Conservation (phyloP, 1,140 invertebrate species). For the Centruroides sculpturatus region DNA sequence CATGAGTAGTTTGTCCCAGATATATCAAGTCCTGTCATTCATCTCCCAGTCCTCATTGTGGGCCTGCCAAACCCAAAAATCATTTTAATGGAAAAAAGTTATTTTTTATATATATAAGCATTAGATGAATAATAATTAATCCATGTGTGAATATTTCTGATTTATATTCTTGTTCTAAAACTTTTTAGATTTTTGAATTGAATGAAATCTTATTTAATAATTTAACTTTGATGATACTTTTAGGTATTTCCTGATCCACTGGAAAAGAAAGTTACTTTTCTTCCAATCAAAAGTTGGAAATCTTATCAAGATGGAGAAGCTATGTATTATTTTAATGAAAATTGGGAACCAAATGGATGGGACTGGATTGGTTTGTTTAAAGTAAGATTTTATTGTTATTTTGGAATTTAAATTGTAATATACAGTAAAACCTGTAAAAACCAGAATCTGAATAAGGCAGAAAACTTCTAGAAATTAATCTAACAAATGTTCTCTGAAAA, state of each 20-base stretch:
- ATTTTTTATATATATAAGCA: too few species aligned
- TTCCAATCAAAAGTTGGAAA: conserved; percentile 14
- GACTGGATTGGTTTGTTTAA: conserved; percentile 72
- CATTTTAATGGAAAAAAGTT: too few species aligned
- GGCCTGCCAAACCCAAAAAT: too few species aligned
- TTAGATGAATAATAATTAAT: too few species aligned
- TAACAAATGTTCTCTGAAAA: background rate
- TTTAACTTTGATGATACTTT: background rate
- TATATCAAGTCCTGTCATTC: too few species aligned
- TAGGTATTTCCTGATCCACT: conserved; percentile 3
- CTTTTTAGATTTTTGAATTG: background rate
- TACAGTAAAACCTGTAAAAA: background rate
- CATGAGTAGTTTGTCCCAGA: too few species aligned
- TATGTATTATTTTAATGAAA: conserved; percentile 12
- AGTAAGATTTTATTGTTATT: conserved; percentile 29
- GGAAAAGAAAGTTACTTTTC: conserved; percentile 10
- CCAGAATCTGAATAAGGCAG: too few species aligned
- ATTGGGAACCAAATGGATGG: conserved; percentile 26
- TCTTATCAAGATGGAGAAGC: conserved; percentile 10
- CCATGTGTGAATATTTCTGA: too few species aligned
- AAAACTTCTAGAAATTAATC: too few species aligned
- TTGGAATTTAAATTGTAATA: background rate
- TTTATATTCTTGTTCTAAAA: too few species aligned
- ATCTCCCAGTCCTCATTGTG: too few species aligned
- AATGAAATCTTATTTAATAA: background rate